These are phyloP conservation scores for Biston stratarius DNA, from an alignment of 2,888 invertebrate genomes.

Conservation along the genomic window DNA sequence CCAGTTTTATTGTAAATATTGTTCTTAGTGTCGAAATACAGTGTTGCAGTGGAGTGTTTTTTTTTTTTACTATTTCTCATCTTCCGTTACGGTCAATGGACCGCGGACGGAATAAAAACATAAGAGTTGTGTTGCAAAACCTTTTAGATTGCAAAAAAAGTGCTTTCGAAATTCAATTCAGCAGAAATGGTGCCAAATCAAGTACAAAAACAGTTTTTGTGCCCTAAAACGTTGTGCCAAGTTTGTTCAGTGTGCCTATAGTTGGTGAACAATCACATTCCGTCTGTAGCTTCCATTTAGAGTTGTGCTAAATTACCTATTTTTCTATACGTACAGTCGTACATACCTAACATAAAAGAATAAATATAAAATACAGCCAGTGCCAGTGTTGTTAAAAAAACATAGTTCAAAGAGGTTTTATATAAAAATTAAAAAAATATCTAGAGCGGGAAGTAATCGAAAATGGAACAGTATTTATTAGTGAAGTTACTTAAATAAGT, in stretches of 20 bases:
- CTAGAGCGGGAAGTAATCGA: background rate
- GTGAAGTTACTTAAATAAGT: background rate
- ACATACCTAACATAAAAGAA: slow-evolving; percentile 4
- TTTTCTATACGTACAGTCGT: slow-evolving; percentile 1
- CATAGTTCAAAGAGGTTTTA: background rate
- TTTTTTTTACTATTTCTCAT: slow-evolving; percentile 55
- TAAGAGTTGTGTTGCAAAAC: slow-evolving; percentile 40
- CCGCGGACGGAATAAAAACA: slow-evolving; percentile 35
- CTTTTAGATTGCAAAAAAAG: slow-evolving; percentile 19
- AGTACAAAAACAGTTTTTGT: slow-evolving; percentile 55
- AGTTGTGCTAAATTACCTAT: slow-evolving; percentile 18
- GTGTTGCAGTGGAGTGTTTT: slow-evolving; percentile 54
- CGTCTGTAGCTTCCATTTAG: slow-evolving; percentile 27
- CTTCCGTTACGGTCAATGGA: slow-evolving; percentile 28
- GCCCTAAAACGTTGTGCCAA: slow-evolving; percentile 65
- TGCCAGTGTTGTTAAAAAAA: slow-evolving; percentile 3
- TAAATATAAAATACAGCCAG: slow-evolving; percentile 14
- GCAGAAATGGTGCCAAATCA: slow-evolving; percentile 55
- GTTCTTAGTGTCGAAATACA: slow-evolving; percentile 73
- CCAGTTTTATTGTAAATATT: slow-evolving; percentile 80
- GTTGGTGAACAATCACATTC: slow-evolving; percentile 30
- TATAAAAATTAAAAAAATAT: background rate
- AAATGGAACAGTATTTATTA: slow-evolving; percentile 10
- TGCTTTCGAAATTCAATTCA: slow-evolving; percentile 57
- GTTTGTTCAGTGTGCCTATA: slow-evolving; percentile 31